Evolutionary conservation across 2,888 invertebrate species (phyloP).

Genomic region (Rhabditophanes sp.): DNA sequence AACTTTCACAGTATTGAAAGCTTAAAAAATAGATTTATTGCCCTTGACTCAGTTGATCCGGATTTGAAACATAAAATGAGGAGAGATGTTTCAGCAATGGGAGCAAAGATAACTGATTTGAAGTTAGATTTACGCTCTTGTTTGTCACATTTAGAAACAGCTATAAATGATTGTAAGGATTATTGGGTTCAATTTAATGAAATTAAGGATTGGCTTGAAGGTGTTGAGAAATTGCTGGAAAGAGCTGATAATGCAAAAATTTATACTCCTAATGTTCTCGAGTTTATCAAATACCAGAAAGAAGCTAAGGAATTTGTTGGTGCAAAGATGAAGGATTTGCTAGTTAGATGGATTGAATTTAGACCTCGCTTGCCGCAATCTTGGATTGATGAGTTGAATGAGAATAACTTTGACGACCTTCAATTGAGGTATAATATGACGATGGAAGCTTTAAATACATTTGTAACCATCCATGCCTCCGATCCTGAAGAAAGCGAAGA

Average conservation of each 20-base stretch:
- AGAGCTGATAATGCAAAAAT: constrained; percentile 12
- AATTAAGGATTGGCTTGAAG: constrained; percentile 45
- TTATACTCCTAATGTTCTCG: constrained; percentile 8
- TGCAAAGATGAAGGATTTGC: constrained; percentile 1
- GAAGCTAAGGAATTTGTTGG: not conserved
- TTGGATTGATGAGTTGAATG: too few species aligned
- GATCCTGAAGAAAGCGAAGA: too few species aligned
- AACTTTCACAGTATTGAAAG: constrained; percentile 17
- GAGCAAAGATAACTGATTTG: constrained; percentile 26
- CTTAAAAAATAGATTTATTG: constrained; percentile 32
- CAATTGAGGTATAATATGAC: too few species aligned
- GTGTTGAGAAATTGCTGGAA: constrained; percentile 43
- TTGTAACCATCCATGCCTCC: too few species aligned
- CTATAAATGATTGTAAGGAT: constrained; percentile 5
- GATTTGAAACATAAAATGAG: constrained; percentile 30
- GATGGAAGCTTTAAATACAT: too few species aligned
- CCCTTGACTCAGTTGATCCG: constrained; percentile 17
- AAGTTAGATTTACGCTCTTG: constrained; percentile 12
- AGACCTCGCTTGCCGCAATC: too few species aligned
- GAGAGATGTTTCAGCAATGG: constrained; percentile 27
- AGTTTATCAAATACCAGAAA: not conserved
- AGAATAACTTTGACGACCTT: too few species aligned
- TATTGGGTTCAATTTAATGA: constrained; percentile 11
- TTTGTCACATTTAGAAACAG: constrained; percentile 5
- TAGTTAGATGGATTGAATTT: constrained; percentile 25